Evolutionary conservation across 2,888 invertebrate species (phyloP).

Genomic region (Agrotis clavis): DNA sequence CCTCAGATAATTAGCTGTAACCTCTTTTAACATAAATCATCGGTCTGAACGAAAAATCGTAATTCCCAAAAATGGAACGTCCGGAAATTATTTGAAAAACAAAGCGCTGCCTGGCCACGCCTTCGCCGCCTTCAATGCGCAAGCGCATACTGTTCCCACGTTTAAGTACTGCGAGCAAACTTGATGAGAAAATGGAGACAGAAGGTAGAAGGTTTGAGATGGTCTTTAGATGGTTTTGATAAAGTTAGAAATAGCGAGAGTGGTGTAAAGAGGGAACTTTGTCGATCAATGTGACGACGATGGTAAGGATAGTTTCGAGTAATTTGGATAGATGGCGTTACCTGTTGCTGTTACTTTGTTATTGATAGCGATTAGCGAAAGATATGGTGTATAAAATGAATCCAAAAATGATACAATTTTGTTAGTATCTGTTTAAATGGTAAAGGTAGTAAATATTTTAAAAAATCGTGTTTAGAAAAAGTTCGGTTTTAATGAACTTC

Average conservation of each 20-base stretch:
- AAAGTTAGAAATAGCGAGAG: not conserved
- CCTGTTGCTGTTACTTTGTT: slow-evolving; percentile 11
- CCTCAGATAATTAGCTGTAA: slow-evolving; percentile 57
- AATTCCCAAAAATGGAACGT: slow-evolving; percentile 81
- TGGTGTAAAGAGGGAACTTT: too few species aligned
- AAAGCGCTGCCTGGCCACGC: slow-evolving; percentile 85
- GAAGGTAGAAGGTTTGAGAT: not conserved
- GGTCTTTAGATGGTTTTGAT: not conserved
- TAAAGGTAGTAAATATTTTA: too few species aligned
- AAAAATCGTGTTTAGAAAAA: not conserved
- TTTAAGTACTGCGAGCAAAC: slow-evolving; percentile 73
- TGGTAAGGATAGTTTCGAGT: slow-evolving; percentile 33
- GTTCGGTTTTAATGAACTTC: not conserved
- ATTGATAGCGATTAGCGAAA: not conserved
- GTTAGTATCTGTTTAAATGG: too few species aligned
- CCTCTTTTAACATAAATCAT: slow-evolving; percentile 63
- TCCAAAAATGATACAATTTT: not conserved
- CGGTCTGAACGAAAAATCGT: slow-evolving; percentile 66
- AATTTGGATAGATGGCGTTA: slow-evolving; percentile 51
- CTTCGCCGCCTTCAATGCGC: slow-evolving; percentile 77
- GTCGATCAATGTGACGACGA: not conserved
- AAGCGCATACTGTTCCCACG: slow-evolving; percentile 87
- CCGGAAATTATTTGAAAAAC: slow-evolving; percentile 89
- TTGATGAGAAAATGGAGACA: slow-evolving; percentile 31
- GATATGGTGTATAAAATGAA: not conserved